These are phyloP conservation scores for Cryptotermes secundus DNA, from an alignment of 1,140 invertebrate species.

Conservation along the genomic window DNA sequence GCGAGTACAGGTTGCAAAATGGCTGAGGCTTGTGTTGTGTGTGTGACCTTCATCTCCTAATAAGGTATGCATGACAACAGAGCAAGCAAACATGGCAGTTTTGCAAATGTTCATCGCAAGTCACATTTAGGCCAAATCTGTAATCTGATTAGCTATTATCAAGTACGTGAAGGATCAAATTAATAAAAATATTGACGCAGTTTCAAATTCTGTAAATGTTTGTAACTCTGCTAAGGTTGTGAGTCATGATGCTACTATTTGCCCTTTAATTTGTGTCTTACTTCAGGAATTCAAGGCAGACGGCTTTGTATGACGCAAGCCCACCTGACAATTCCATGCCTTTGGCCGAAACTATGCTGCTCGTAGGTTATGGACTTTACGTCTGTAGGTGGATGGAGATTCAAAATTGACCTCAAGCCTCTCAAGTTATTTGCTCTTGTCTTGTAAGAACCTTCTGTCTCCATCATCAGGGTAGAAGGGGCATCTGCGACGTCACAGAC, in stretches of 20 bases:
- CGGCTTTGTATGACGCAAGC: background rate
- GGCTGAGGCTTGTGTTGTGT: background rate
- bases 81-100: background rate
- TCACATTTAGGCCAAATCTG: background rate
- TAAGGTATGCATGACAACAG: background rate
- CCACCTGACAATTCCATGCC: background rate
- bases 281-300: background rate
- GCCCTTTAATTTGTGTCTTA: background rate
- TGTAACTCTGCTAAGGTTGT: background rate
- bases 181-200: background rate
- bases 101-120: background rate
- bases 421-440: no score
- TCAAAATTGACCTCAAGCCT: background rate
- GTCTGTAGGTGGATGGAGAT: background rate
- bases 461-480: no score
- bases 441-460: no score
- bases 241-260: background rate
- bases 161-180: background rate
- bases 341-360: background rate
- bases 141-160: background rate
- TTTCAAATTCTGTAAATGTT: background rate
- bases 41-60: conserved; percentile 6
- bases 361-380: background rate
- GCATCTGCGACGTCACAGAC: no score
- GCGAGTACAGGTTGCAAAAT: background rate